These are phyloP conservation scores for Calliphora vicina DNA, from an alignment of 1,140 invertebrate genomes.

Conservation along the genomic window DNA sequence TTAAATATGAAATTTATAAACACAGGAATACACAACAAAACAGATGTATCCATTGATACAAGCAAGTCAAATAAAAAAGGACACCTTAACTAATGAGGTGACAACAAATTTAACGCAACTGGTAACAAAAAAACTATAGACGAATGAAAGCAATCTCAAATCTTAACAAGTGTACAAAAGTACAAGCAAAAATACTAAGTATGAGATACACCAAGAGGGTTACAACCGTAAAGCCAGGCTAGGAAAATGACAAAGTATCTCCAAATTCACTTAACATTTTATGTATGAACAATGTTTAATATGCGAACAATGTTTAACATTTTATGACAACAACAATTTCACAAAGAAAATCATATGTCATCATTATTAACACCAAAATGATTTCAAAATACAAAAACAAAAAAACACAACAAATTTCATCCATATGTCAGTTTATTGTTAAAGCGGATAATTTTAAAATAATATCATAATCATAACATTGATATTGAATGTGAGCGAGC, in stretches of 20 bases:
- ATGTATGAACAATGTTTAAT: conserved; percentile 60
- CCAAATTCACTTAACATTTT: conserved; percentile 48
- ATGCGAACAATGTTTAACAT: conserved; percentile 44
- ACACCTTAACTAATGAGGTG: conserved; percentile 59
- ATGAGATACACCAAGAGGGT: background rate
- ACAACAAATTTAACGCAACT: conserved; percentile 61
- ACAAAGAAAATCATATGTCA: conserved; percentile 62
- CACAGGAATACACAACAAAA: conserved; percentile 42
- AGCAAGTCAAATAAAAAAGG: conserved; percentile 43
- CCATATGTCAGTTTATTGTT: conserved; percentile 53
- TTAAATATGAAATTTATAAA: conserved; percentile 20
- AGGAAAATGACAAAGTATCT: conserved; percentile 6
- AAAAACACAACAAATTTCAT: conserved; percentile 25
- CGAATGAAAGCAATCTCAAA: background rate
- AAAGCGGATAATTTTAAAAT: conserved; percentile 63
- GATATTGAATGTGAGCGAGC: background rate
- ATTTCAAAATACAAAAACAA: conserved; percentile 53
- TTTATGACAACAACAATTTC: conserved; percentile 49
- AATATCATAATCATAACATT: conserved; percentile 62
- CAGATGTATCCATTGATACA: conserved; percentile 49
- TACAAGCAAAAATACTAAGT: background rate
- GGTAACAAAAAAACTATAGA: conserved; percentile 36
- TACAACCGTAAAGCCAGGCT: background rate
- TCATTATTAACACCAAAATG: conserved; percentile 63
- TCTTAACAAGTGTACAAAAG: background rate